These are phyloP conservation scores for Nasua narica DNA, from an alignment of 2,797 vertebrate species.

Conservation along the genomic window DNA sequence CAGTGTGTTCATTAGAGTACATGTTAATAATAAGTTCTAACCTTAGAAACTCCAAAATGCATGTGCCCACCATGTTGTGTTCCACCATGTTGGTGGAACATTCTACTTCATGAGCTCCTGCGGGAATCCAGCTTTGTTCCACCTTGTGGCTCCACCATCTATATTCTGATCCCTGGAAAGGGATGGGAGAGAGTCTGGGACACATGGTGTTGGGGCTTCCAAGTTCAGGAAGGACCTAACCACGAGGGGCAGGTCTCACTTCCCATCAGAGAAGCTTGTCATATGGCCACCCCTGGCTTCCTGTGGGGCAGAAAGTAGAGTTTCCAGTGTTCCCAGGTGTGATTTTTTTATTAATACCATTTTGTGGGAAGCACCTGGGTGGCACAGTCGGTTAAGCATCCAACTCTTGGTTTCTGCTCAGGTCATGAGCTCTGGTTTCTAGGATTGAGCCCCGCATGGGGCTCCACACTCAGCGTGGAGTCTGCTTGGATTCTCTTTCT, in stretches of 20 bases:
- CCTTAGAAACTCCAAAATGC: not conserved
- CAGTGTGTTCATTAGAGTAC: accelerated
- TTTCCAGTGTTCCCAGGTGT: not conserved
- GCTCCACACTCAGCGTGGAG: not conserved
- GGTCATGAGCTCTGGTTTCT: not conserved
- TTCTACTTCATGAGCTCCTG: not conserved
- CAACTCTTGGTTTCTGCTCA: not conserved
- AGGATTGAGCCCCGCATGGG: not conserved
- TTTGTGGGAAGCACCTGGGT: not conserved
- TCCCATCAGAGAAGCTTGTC: not conserved
- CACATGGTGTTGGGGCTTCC: accelerated
- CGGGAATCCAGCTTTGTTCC: not conserved
- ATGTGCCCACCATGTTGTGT: not conserved
- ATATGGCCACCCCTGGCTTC: too few relatives aligned
- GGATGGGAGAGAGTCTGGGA: too few relatives aligned
- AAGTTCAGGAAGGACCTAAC: not conserved
- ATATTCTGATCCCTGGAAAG: accelerated
- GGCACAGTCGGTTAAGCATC: not conserved
- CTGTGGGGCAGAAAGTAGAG: accelerated
- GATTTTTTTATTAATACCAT: not conserved
- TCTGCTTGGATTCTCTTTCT: not conserved
- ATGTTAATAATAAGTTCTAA: not conserved
- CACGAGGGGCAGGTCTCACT: not conserved
- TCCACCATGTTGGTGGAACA: too few relatives aligned
- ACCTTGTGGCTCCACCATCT: not conserved